Percentiles rank a stretch among this genome's conserved stretches.
Evolutionary conservation across 1,140 invertebrate species (phyloP).

Genomic region (Brachionus asplanchnoidis): DNA sequence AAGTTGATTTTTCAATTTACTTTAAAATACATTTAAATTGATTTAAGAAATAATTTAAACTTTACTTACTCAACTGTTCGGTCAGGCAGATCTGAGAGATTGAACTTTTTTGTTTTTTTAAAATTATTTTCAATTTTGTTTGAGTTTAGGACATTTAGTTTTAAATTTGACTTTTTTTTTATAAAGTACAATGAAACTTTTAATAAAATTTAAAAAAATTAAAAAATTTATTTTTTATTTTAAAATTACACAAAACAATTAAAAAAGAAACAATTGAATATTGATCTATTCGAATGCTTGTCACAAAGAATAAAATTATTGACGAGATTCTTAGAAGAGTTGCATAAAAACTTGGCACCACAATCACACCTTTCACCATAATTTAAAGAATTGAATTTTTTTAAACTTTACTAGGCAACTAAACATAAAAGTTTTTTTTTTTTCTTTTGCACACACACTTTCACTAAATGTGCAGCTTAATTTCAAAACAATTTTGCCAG

Average conservation of each 20-base stretch:
- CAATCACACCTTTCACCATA: not conserved
- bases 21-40: not conserved
- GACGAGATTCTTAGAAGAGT: not conserved
- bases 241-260: not conserved
- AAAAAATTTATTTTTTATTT: not conserved
- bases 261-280: not conserved
- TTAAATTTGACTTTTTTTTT: not conserved
- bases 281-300: not conserved
- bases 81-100: not conserved
- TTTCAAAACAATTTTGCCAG: not conserved
- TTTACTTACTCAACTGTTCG: not conserved
- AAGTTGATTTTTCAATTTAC: constrained; percentile 25
- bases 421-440: not conserved
- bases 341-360: not conserved
- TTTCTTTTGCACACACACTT: not conserved
- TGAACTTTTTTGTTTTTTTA: constrained; percentile 3
- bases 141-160: not conserved
- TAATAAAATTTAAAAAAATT: not conserved
- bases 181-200: constrained; percentile 13
- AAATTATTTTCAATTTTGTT: not conserved
- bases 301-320: not conserved
- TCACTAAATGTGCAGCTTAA: not conserved
- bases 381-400: not conserved
- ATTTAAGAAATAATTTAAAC: not conserved
- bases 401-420: not conserved